Evolutionary conservation across 2,113 vertebrate genomes (phyloP).

Genomic region (Puma concolor): DNA sequence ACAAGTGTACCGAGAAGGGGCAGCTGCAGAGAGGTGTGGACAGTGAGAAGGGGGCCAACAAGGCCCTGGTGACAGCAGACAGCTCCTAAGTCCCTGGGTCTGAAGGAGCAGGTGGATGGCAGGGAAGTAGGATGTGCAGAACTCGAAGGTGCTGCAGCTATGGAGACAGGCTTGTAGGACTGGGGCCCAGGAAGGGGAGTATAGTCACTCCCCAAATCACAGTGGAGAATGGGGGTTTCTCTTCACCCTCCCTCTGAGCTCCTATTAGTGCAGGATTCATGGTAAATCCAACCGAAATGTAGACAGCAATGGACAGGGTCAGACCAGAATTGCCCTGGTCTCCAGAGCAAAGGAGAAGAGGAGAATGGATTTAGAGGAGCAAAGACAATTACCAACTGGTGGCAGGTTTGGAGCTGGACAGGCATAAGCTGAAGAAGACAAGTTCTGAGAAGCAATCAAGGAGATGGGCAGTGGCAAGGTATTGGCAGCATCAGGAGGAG

Average conservation of each 20-base stretch:
- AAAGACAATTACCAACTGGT: background rate
- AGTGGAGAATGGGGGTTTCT: background rate
- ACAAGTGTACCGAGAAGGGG: background rate
- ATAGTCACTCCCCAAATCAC: too few species aligned
- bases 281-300: background rate
- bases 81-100: background rate
- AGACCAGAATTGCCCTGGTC: too few species aligned
- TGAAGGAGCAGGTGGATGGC: background rate
- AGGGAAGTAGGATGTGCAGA: background rate
- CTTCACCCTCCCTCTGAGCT: background rate
- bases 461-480: background rate
- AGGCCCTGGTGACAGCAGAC: too few species aligned
- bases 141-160: background rate
- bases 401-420: too few species aligned
- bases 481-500: background rate
- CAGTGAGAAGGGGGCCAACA: background rate
- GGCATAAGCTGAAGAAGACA: background rate
- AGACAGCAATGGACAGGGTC: background rate
- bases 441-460: background rate
- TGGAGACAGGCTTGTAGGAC: background rate
- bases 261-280: background rate
- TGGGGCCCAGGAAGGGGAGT: background rate
- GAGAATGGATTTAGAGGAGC: background rate
- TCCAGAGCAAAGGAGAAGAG: background rate
- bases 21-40: background rate